Evolutionary conservation across 23 tunicate species (phyloP).

Genomic region (Phallusia fumigata): DNA sequence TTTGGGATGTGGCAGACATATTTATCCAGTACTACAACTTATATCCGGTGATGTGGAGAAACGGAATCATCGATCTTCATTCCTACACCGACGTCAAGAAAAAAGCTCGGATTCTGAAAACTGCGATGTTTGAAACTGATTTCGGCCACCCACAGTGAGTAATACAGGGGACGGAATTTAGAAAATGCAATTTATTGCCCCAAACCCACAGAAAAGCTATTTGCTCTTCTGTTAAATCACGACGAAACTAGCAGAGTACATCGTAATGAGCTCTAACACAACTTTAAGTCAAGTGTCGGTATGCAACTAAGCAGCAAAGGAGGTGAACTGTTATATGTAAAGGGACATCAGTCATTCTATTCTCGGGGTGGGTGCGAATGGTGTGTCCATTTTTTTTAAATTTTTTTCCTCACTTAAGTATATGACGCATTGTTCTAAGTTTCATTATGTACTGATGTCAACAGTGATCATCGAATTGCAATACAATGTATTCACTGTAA

Average conservation of each 20-base stretch:
- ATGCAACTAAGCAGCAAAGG: not conserved
- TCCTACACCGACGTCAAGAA: conserved; percentile 28
- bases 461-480: no score
- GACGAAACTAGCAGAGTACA: no score
- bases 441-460: no score
- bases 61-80: conserved; percentile 58
- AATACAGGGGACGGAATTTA: no score
- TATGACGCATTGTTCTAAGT: no score
- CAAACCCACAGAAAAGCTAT: no score
- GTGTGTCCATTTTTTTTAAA: not conserved
- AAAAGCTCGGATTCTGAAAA: conserved; percentile 23
- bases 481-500: no score
- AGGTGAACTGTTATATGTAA: not conserved
- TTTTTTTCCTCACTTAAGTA: no score
- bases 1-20: conserved; percentile 8
- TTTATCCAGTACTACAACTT: conserved; percentile 52
- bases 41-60: conserved; percentile 53
- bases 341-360: not conserved
- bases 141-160: conserved; percentile 24
- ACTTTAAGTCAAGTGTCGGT: no score
- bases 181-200: no score
- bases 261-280: no score
- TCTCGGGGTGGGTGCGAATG: not conserved
- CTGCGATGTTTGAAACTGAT: conserved; percentile 46
- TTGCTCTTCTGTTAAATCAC: no score